Evolutionary conservation across 2,113 vertebrate species (phyloP).

Genomic region (Sylvicapra grimmia): DNA sequence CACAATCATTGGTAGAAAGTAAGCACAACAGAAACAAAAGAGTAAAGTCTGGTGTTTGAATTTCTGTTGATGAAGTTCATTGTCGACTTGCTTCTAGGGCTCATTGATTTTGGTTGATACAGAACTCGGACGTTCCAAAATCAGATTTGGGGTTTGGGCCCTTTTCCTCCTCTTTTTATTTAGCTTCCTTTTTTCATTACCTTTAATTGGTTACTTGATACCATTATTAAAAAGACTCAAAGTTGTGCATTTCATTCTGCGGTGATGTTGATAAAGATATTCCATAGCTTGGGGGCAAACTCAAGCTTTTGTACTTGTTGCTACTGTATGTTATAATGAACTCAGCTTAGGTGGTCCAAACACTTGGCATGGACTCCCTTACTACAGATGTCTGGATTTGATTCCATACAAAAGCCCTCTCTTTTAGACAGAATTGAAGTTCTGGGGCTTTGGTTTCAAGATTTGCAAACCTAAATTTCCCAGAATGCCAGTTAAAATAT

Average conservation of each 20-base stretch:
- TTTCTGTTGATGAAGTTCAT: neutral
- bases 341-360: neutral
- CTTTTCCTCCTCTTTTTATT: neutral
- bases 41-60: neutral
- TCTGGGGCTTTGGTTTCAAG: conserved; percentile 22
- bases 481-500: neutral
- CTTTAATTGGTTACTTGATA: conserved; percentile 3
- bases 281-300: neutral
- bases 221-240: neutral
- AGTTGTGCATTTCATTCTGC: neutral
- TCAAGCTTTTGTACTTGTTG: conserved; percentile 10
- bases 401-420: neutral
- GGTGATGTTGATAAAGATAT: conserved; percentile 23
- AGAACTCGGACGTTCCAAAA: neutral
- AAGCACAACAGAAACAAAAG: neutral
- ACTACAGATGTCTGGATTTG: conserved; percentile 22
- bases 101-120: neutral
- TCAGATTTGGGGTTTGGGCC: neutral
- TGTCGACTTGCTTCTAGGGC: neutral
- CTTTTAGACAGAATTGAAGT: neutral
- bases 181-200: neutral
- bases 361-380: neutral
- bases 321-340: conserved; percentile 23
- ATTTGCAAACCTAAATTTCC: conserved; percentile 7
- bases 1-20: neutral